Base-by-base conservation (phyloP, 2,113 vertebrate genomes). In the Coracopsis vasa region DNA sequence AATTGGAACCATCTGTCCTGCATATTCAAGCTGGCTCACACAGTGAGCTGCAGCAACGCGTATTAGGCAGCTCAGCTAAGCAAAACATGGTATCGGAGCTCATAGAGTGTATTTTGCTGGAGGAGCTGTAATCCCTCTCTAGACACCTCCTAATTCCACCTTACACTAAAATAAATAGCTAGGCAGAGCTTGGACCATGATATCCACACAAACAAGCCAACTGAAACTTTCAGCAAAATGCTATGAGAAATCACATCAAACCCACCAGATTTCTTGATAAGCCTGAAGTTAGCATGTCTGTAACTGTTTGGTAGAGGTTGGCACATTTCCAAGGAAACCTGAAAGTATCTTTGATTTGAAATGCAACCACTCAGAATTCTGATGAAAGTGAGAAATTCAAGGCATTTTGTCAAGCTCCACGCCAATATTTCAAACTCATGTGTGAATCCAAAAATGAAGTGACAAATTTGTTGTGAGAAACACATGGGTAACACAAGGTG, bases 391-490 rank as follows among this genome's bases (percentile, higher is more conserved):
- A 93, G 79, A 96, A 80, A 90, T 66, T 45, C 3, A 48, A 90
- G 85, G 77, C 71, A 53, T 80, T 90, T 85, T 51, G 74, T 77
- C 87, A 85, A 93, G 65, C 19, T 87, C 13, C 37, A 16, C 58
- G 94, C 95, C 70, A 85, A 21, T 91, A 75, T 85, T 82, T 88
- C 74, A 82, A 92, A 91, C 47, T 66, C 25, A 56, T 27, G 25
- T 53, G 62, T 73, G 79, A 94, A 88, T 93, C 71, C 67, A 92
- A 85, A 92, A 92, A 56, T 9, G 19, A 92, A 96, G 71, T n/a
- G 75, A 80, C 71, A 93, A 82, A 77, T 88, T 92, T 5, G 1
- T 58, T 86, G 74, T 17, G 47, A 83, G 54, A 80, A 94, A 58
- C 67, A 65, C 75, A 90, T 15, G 66, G 65, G 50, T 24, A 82